These are phyloP conservation scores for Rhizomys pruinosus DNA, from an alignment of 2,113 vertebrate genomes.

Conservation along the genomic window DNA sequence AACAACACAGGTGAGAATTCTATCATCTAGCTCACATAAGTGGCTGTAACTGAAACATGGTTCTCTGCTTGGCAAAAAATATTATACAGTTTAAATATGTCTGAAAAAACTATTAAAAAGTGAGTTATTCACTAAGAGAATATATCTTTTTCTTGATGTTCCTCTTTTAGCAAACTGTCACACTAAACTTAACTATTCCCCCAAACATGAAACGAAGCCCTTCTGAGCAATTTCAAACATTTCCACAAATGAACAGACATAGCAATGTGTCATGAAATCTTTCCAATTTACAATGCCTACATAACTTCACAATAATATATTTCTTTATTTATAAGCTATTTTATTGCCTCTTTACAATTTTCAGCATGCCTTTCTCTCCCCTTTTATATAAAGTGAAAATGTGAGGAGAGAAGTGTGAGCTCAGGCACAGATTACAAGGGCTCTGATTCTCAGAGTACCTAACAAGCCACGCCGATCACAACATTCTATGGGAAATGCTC, in stretches of 20 bases:
- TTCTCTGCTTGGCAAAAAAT: not conserved
- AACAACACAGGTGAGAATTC: not conserved
- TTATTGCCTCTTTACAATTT: constrained; percentile 74
- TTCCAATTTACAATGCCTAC: constrained; percentile 14
- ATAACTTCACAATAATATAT: constrained; percentile 51
- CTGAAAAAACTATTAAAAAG: constrained; percentile 29
- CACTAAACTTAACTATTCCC: constrained; percentile 52
- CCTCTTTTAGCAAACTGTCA: constrained; percentile 47
- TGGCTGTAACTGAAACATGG: not conserved
- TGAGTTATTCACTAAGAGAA: constrained; percentile 44
- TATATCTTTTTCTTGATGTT: constrained; percentile 24
- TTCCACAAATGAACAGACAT: constrained; percentile 48
- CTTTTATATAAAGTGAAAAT: constrained; percentile 60
- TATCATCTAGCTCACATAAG: not conserved
- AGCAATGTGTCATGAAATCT: constrained; percentile 63
- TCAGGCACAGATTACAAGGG: constrained; percentile 31
- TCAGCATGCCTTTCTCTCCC: constrained; percentile 49
- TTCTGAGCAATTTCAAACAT: constrained; percentile 64
- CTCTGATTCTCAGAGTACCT: constrained; percentile 53
- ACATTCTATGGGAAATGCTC: constrained; percentile 6
- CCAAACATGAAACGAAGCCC: constrained; percentile 34
- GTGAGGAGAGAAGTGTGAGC: constrained; percentile 36
- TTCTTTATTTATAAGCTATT: constrained; percentile 70
- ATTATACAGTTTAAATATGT: constrained; percentile 49
- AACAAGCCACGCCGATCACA: constrained; percentile 55